These are phyloP conservation scores for Macrophya alboannulata DNA, from an alignment of 2,888 invertebrate genomes.

Conservation along the genomic window DNA sequence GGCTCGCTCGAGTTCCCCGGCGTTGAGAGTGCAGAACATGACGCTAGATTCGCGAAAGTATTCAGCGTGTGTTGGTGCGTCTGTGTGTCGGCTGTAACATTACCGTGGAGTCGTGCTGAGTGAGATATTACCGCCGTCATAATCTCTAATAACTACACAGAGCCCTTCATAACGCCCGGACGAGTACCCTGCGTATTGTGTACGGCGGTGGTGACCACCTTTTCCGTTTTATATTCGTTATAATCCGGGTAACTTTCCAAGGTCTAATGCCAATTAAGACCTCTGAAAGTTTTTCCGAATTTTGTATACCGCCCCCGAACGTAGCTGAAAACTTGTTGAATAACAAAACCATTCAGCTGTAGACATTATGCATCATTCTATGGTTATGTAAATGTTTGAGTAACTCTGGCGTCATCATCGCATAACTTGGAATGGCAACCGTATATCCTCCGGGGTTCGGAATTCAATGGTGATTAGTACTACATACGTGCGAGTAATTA, in stretches of 20 bases:
- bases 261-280: slow-evolving; percentile 3
- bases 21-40: slow-evolving; percentile 44
- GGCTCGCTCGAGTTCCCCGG: slow-evolving; percentile 43
- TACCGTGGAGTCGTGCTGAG: slow-evolving; percentile 77
- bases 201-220: slow-evolving; percentile 61
- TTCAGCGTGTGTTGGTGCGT: background rate
- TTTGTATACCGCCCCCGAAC: background rate
- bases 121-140: slow-evolving; percentile 78
- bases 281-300: background rate
- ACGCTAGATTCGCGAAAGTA: slow-evolving; percentile 49
- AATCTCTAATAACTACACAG: slow-evolving; percentile 78
- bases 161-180: slow-evolving; percentile 77
- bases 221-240: slow-evolving; percentile 66
- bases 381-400: slow-evolving; percentile 14
- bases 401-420: slow-evolving; percentile 16
- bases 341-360: background rate
- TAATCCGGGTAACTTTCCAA: slow-evolving; percentile 66
- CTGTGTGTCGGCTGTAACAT: slow-evolving; percentile 73
- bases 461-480: slow-evolving; percentile 29
- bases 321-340: too few relatives aligned
- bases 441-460: background rate
- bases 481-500: background rate
- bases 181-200: slow-evolving; percentile 68
- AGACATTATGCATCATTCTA: background rate
- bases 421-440: slow-evolving; percentile 26